phyloP scores from a whole-genome alignment of 1,140 invertebrate genomes.

The Gryllus bimaculatus region DNA sequence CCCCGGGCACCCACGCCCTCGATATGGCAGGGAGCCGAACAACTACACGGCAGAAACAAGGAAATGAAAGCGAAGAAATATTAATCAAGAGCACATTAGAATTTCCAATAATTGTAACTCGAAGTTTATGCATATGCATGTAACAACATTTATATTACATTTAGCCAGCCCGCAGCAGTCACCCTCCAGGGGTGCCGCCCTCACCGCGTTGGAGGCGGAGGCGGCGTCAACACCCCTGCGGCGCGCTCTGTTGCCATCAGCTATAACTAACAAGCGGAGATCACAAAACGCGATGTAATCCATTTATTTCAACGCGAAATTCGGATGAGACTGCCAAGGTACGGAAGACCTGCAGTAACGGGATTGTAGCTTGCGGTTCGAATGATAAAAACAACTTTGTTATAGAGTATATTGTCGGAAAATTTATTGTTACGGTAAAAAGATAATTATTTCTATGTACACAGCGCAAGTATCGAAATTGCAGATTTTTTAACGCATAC shows the following conservation, averaged over 20 bases:
- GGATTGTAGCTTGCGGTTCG: too few relatives aligned
- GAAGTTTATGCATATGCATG: conserved; percentile 19
- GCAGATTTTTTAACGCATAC: too few relatives aligned
- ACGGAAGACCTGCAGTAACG: too few relatives aligned
- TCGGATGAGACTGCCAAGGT: background rate
- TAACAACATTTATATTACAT: conserved; percentile 19
- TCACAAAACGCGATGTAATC: conserved; percentile 14
- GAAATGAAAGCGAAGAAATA: conserved; percentile 19
- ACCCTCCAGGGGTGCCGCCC: background rate
- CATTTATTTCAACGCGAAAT: conserved; percentile 13
- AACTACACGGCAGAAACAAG: background rate
- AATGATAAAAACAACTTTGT: too few relatives aligned
- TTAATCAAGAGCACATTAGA: conserved; percentile 22
- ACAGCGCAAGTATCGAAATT: too few relatives aligned
- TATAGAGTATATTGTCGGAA: too few relatives aligned
- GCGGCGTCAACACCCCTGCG: background rate
- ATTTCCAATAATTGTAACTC: conserved; percentile 21
- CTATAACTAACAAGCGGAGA: background rate
- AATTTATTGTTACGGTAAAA: too few relatives aligned
- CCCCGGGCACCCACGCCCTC: too few relatives aligned
- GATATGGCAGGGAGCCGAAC: too few relatives aligned
- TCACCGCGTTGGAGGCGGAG: background rate
- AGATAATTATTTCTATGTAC: too few relatives aligned
- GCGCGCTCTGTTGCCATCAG: background rate
- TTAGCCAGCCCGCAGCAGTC: background rate